These are phyloP conservation scores for Platycheirus rosarum DNA, from an alignment of 2,888 invertebrate genomes.

Conservation along the genomic window DNA sequence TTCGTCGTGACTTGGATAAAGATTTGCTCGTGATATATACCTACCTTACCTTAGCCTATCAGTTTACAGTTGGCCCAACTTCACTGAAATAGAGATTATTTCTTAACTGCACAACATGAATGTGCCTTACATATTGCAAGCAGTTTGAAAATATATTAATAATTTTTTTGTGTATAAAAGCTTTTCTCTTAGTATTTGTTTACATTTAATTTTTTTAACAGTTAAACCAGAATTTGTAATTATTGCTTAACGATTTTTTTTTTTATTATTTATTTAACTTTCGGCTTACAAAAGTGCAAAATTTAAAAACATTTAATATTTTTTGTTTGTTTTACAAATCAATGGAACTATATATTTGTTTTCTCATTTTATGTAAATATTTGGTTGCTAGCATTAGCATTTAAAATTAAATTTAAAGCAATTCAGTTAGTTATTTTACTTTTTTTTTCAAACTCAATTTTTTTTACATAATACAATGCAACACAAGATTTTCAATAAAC, in stretches of 20 bases:
- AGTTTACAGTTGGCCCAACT: no score
- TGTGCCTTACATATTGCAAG: no score
- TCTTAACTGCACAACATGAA: no score
- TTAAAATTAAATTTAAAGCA: conserved; percentile 21
- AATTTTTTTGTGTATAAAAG: no score
- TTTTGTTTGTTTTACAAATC: conserved; percentile 25
- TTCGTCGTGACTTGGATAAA: no score
- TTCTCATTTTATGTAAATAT: conserved; percentile 41
- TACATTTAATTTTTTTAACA: no score
- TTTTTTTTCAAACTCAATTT: not conserved
- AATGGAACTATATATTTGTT: conserved; percentile 39
- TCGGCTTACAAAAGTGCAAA: conserved; percentile 69
- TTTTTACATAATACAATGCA: no score
- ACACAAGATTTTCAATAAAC: not conserved
- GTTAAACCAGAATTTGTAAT: not conserved
- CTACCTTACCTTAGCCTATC: no score
- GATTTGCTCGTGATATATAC: no score
- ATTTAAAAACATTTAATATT: conserved; percentile 56
- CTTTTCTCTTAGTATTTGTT: no score
- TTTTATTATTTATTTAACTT: conserved; percentile 44
- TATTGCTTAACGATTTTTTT: conserved; percentile 40
- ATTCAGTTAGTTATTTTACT: not conserved
- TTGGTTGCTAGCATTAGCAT: conserved; percentile 65
- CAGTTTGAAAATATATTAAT: no score
- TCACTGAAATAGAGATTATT: no score